Conservation (phyloP, 2,113 vertebrate genomes). For the Notarius lentiginosus region DNA sequence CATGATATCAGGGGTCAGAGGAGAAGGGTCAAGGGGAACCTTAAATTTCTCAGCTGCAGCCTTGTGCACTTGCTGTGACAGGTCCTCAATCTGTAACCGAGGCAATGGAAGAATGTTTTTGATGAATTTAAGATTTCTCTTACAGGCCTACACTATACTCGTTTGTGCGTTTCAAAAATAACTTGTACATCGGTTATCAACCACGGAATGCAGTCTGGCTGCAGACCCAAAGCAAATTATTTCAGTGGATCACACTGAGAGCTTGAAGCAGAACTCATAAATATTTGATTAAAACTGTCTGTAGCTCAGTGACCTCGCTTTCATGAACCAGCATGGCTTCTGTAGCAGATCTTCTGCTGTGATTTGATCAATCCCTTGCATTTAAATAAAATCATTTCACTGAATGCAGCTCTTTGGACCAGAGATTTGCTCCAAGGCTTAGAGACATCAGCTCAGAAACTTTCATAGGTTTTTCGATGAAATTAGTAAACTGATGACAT, state of each 20-base stretch:
- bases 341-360: not conserved
- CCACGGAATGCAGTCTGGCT: not conserved
- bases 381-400: not conserved
- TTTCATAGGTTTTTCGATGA: not conserved
- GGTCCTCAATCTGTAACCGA: conserved; percentile 85
- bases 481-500: not conserved
- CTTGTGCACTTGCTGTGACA: conserved; percentile 96
- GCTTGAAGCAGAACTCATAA: not conserved
- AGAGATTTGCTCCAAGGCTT: not conserved
- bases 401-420: not conserved
- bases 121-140: not conserved
- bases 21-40: conserved; percentile 86
- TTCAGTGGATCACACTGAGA: not conserved
- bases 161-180: not conserved
- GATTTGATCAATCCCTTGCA: not conserved
- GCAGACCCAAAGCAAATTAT: not conserved
- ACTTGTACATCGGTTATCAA: not conserved
- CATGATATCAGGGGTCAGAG: conserved; percentile 75
- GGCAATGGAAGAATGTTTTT: not conserved
- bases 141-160: not conserved
- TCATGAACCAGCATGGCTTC: not conserved
- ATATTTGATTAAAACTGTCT: not conserved
- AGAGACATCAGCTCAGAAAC: not conserved
- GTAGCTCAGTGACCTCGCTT: not conserved
- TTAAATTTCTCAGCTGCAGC: conserved; percentile 97